A percentile compares a stretch with the other conserved stretches of the same genome.
phyloP scores from a whole-genome alignment of 2,113 vertebrate species.

The Vidua chalybeata region DNA sequence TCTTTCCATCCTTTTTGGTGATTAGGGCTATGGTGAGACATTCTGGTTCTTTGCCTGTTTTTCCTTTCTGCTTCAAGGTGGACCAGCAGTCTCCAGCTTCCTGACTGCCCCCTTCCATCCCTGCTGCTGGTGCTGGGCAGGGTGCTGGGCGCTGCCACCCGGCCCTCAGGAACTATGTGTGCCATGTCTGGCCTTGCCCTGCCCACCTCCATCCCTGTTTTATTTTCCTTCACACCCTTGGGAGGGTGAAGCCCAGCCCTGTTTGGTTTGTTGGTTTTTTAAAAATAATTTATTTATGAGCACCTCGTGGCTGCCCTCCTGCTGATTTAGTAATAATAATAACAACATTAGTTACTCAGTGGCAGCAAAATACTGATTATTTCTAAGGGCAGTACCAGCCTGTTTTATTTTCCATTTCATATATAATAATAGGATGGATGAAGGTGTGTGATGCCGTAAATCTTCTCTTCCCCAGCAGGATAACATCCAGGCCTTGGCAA shows the following conservation, averaged over 20 bases:
- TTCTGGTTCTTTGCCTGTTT: not conserved
- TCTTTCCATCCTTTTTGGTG: not conserved
- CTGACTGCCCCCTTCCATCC: not conserved
- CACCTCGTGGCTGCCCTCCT: not conserved
- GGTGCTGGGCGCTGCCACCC: not conserved
- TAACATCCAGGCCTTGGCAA: conserved; percentile 53
- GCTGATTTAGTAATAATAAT: conserved; percentile 18
- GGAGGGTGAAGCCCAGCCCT: not conserved
- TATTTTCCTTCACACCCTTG: not conserved
- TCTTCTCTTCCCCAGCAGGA: conserved; percentile 21
- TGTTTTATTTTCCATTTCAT: conserved; percentile 46
- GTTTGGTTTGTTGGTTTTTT: not conserved
- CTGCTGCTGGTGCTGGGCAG: fast-evolving
- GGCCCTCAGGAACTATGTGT: fast-evolving
- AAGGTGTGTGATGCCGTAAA: conserved; percentile 15
- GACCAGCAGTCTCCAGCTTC: not conserved
- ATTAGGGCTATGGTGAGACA: not conserved
- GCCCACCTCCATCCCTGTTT: not conserved
- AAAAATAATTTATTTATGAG: not conserved
- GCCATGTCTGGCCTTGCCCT: not conserved
- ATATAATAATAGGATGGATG: conserved; percentile 25
- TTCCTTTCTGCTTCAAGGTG: not conserved
- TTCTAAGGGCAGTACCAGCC: not conserved
- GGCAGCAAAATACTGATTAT: conserved; percentile 41
- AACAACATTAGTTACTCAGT: not conserved